Evolutionary conservation across 1,140 invertebrate species (phyloP).

Genomic region (Danaus plexippus): DNA sequence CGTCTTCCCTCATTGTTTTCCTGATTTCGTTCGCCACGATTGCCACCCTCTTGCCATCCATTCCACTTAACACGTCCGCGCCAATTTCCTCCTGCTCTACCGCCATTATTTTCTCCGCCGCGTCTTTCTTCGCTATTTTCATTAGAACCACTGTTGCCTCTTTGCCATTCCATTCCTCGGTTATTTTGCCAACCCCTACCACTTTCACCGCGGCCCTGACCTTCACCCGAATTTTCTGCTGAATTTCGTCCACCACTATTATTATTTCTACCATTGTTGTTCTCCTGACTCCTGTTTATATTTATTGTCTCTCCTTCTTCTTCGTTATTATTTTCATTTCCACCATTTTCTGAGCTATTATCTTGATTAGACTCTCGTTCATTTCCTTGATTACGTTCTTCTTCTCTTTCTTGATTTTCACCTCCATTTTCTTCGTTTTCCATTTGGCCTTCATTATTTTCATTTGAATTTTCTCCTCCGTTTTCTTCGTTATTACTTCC

Average conservation of each 20-base stretch:
- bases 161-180: not conserved
- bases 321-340: no score
- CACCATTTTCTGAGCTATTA: not conserved
- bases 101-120: not conserved
- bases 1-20: not conserved
- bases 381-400: no score
- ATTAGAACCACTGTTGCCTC: not conserved
- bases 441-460: not conserved
- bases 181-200: not conserved
- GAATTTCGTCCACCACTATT: no score
- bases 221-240: no score
- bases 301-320: not conserved
- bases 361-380: no score
- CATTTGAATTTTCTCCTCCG: not conserved
- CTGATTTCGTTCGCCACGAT: not conserved
- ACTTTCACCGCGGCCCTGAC: not conserved
- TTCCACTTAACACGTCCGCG: not conserved
- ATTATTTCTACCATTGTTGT: no score
- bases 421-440: not conserved
- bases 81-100: not conserved
- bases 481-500: no score
- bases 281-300: no score
- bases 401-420: not conserved
- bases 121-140: no score
- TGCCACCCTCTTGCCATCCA: not conserved